Conservation (phyloP, 2,113 vertebrate species). For the human (Homo sapiens) region DNA sequence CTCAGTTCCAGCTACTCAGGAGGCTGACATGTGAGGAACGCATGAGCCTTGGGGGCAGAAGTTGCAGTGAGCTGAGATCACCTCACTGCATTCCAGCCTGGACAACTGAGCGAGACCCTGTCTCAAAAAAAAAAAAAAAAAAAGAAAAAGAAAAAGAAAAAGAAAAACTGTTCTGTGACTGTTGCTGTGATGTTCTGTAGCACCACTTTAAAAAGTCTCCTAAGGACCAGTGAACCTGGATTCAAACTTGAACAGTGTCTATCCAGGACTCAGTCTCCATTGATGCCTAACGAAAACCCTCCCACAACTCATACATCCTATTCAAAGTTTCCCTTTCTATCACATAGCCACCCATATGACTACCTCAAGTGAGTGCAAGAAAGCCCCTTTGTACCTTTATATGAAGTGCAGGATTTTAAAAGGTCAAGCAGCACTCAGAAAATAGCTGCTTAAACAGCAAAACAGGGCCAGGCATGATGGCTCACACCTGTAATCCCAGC, state of each 20-base stretch:
- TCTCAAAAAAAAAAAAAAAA: not conserved
- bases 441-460: not conserved
- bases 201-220: not conserved
- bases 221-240: not conserved
- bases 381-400: not conserved
- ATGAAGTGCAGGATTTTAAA: conserved; percentile 2
- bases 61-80: not conserved
- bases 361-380: not conserved
- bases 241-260: not conserved
- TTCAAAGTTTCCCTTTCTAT: not conserved
- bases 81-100: not conserved
- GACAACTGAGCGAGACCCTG: not conserved
- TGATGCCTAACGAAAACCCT: not conserved
- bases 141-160: not conserved
- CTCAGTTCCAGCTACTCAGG: not conserved
- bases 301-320: not conserved
- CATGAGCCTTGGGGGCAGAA: not conserved
- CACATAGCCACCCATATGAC: not conserved
- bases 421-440: conserved; percentile 53
- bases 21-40: not conserved
- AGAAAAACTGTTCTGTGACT: not conserved
- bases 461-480: not conserved
- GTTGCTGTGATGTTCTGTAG: not conserved
- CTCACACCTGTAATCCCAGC: not conserved
- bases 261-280: not conserved